A percentile compares a stretch with the other conserved stretches of the same genome.
phyloP scores from a whole-genome alignment of 2,797 vertebrate genomes.

The Trichosurus vulpecula region DNA sequence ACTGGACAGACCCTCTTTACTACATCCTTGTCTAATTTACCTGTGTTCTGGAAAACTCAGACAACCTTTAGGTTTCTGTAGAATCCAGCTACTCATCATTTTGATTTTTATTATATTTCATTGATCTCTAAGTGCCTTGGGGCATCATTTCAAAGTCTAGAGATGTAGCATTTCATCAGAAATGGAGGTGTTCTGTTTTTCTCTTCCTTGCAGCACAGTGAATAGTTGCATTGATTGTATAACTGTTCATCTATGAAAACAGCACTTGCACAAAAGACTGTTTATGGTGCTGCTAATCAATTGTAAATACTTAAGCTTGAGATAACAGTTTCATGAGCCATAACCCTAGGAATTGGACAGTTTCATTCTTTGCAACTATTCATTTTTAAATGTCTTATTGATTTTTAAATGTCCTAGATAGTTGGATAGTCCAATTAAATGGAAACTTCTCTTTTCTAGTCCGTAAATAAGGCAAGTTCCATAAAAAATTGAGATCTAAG shows the following conservation, averaged over 20 bases:
- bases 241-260: conserved; percentile 11
- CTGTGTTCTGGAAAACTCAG: neutral
- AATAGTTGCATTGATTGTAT: neutral
- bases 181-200: conserved; percentile 2
- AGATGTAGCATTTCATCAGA: conserved; percentile 18
- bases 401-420: conserved; percentile 9
- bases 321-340: conserved; percentile 3
- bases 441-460: neutral
- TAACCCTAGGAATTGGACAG: conserved; percentile 3
- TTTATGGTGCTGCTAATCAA: neutral
- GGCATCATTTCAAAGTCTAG: neutral
- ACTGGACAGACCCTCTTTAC: neutral
- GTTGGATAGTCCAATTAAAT: neutral
- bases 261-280: neutral
- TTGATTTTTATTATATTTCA: conserved; percentile 1
- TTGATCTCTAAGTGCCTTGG: neutral
- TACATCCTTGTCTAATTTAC: neutral
- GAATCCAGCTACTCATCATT: neutral
- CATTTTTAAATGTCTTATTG: neutral
- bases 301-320: neutral
- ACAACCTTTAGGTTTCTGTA: neutral
- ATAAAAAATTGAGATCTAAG: conserved; percentile 12
- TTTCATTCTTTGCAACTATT: conserved; percentile 1
- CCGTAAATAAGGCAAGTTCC: neutral
- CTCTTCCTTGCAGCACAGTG: neutral